Conservation (phyloP, 2,888 invertebrate species). For the Tachina grossa region DNA sequence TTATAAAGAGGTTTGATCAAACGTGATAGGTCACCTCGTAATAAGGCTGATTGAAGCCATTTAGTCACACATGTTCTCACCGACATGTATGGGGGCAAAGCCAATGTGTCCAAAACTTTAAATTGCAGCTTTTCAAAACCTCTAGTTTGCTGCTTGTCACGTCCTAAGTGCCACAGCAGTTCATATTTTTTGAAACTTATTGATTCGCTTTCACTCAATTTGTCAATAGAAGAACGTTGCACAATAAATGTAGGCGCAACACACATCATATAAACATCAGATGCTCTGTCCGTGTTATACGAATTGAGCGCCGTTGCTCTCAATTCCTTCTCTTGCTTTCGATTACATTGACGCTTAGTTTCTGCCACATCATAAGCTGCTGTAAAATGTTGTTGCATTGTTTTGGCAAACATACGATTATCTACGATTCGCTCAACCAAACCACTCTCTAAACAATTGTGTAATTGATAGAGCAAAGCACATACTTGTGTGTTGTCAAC, state of each 20-base stretch:
- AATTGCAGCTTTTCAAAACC: constrained; percentile 86
- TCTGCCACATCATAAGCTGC: constrained; percentile 69
- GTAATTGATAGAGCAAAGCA: constrained; percentile 89
- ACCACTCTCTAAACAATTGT: constrained; percentile 86
- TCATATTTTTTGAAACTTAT: constrained; percentile 82
- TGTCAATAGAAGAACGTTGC: constrained; percentile 75
- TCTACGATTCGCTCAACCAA: constrained; percentile 89
- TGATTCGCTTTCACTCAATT: constrained; percentile 81
- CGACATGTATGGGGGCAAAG: constrained; percentile 81
- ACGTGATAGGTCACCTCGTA: constrained; percentile 90
- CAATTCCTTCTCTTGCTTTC: constrained; percentile 30
- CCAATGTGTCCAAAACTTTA: constrained; percentile 84
- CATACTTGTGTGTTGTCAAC: constrained; percentile 83
- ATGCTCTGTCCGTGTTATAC: constrained; percentile 79
- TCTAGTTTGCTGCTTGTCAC: constrained; percentile 85
- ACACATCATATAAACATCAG: constrained; percentile 81
- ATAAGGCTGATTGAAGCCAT: constrained; percentile 89
- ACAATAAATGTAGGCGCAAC: constrained; percentile 76
- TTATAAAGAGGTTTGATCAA: constrained; percentile 90
- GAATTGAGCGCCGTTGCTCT: constrained; percentile 73
- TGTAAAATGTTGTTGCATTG: constrained; percentile 76
- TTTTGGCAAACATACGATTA: constrained; percentile 81
- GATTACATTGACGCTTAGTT: constrained; percentile 27
- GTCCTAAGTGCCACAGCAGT: constrained; percentile 89
- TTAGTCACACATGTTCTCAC: constrained; percentile 86